Evolutionary conservation across 2,113 vertebrate species (phyloP), one percentile per base, ranked within the genome.

Genomic region (Felis catus): DNA sequence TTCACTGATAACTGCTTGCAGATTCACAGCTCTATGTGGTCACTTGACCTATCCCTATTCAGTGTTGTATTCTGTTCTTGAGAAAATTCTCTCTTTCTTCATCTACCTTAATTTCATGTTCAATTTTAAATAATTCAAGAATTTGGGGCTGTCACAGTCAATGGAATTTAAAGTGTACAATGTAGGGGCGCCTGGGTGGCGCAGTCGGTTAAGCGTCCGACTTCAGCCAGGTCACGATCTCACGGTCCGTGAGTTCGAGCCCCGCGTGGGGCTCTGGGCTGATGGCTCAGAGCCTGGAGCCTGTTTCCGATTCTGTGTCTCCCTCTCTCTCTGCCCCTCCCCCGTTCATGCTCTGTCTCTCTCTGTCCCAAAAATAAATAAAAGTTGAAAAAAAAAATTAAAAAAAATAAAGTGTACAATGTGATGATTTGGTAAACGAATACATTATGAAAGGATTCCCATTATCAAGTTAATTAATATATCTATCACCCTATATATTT

Each of bases 81-180:
- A 80, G 63, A 55, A 80, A 51, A 68, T 48, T 86, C 29, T 86
- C 29, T 98, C 16, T 95, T 79, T 95, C 70, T 63, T 0, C 98
- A 96, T 99, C 84, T 74, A 99, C 99, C 0, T 25, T 0, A 80
- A 99, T 99, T 94, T 99, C 99, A 0, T 99, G 98, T 21, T 99
- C 98, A 0, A 41, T 98, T 98, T 97, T 98, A 97, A 99, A 99
- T 80, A 99, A 68, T 1, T 98, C 53, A 97, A 99, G 15, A 99
- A 99, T 99, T 97, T 98, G 39, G 98, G 89, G 95, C 99, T 99
- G 97, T 99, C 98, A 19, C 68, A 73, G n/a, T 98, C 98, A 23
- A 99, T 96, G 0, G 99, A 98, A 66, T 99, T 99, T 51, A 33
- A 68, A 65, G 63, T 65, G 27, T 65, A 31, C 63, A 65, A 65